Evolutionary conservation across 1,140 invertebrate species (phyloP).

Genomic region (Drosophila insularis): DNA sequence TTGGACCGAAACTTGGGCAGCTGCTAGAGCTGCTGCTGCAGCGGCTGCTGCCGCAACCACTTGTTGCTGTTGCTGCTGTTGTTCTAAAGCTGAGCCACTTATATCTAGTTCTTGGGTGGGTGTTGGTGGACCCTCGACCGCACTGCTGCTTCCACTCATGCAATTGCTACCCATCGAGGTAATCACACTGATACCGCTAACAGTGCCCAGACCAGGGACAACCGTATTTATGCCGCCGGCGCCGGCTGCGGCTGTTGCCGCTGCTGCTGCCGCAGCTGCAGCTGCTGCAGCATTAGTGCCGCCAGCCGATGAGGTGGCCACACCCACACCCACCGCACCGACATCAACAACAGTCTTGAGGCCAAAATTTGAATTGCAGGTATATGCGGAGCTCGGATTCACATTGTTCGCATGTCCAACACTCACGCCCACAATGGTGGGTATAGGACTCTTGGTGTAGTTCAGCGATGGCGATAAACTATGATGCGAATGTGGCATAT

Average conservation of each 20-base stretch:
- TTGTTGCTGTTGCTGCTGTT: constrained; percentile 64
- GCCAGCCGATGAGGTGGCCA: constrained; percentile 49
- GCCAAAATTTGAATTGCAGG: constrained; percentile 70
- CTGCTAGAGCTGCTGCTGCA: constrained; percentile 46
- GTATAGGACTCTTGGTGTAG: constrained; percentile 78
- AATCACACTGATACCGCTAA: constrained; percentile 73
- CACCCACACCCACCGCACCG: constrained; percentile 31
- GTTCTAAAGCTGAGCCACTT: constrained; percentile 79
- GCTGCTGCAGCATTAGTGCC: constrained; percentile 34
- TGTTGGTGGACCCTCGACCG: constrained; percentile 83
- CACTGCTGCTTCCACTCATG: constrained; percentile 41
- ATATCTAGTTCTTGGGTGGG: constrained; percentile 83
- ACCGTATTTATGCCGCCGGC: constrained; percentile 36
- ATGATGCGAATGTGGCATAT: constrained; percentile 75
- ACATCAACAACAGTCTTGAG: constrained; percentile 57
- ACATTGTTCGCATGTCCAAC: constrained; percentile 63
- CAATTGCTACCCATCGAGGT: constrained; percentile 76
- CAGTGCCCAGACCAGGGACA: constrained; percentile 60
- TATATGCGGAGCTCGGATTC: constrained; percentile 65
- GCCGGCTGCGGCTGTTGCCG: constrained; percentile 34
- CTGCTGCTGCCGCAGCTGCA: constrained; percentile 27
- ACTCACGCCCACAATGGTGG: constrained; percentile 62
- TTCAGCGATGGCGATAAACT: constrained; percentile 74
- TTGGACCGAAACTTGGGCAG: constrained; percentile 32
- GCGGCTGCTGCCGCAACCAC: constrained; percentile 40